phyloP scores from a whole-genome alignment of 2,888 invertebrate genomes.

The Rotaria socialis region DNA sequence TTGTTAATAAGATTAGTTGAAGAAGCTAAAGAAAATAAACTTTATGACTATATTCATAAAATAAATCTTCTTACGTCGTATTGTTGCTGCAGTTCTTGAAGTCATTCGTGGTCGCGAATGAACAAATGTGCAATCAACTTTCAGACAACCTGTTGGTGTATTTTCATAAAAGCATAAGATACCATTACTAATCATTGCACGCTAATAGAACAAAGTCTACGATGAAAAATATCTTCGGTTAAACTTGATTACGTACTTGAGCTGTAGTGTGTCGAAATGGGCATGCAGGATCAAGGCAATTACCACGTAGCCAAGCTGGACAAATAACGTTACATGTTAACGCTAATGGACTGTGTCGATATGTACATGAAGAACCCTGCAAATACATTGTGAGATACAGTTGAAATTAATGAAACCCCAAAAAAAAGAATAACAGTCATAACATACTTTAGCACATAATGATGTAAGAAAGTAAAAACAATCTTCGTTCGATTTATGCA shows the following conservation, averaged over 20 bases:
- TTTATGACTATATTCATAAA: neutral
- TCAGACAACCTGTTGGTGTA: conserved; percentile 10
- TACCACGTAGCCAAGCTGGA: neutral
- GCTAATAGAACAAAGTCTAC: neutral
- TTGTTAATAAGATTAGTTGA: neutral
- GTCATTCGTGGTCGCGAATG: neutral
- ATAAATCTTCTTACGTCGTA: neutral
- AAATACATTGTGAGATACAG: neutral
- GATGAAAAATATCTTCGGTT: no score
- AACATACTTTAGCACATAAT: neutral
- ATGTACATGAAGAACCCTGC: neutral
- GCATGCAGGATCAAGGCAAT: neutral
- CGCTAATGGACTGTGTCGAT: conserved; percentile 5
- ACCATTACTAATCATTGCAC: neutral
- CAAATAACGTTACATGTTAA: neutral
- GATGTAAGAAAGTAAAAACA: conserved; percentile 32
- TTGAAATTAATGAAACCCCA: no score
- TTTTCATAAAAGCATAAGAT: conserved; percentile 16
- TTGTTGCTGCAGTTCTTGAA: neutral
- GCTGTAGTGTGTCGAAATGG: neutral
- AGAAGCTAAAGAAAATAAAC: neutral
- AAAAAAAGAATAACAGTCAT: neutral
- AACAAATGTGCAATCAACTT: conserved; percentile 1
- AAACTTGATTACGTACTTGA: neutral
- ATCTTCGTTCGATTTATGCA: conserved; percentile 31